Base-by-base conservation (phyloP, 1,140 invertebrate genomes). In the Luehdorfia chinensis region DNA sequence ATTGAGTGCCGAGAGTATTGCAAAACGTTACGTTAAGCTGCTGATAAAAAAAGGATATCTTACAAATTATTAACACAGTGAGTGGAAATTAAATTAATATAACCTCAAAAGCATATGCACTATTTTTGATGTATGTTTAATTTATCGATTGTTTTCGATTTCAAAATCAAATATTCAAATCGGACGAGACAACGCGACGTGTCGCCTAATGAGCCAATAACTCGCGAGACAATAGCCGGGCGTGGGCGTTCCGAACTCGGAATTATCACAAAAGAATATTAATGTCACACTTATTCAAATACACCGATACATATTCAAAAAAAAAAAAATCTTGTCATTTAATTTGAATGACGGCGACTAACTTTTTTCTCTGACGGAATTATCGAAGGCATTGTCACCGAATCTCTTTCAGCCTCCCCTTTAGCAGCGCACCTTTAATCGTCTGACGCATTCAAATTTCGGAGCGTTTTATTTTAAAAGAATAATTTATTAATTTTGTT, bases 261-360 rank as follows among this genome's bases (percentile, higher is more conserved):
- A 77, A 75, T 77, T 75, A 79, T 71, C 78, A 76, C 77, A 80
- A 78, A 81, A 78, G 81, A 80, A 80, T 85, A 84, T 80, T 83
- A 80, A 86, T 84, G 79, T 68, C 66, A 71, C 75, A 77, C 72
- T 84, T 79, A 84, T 84, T 85, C 79, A 85, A 85, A 85, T 83
- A 81, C 47, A 65, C 54, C 61, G 68, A 70, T 73, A 66, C 66
- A 75, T 78, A 75, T 85, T 80, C 74, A 69, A 67, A 74, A 75
- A 50, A 59, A 56, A 23, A 47, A 50, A 33, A 59, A 59, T 53
- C 71, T 69, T 67, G 65, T 67, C 66, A 46, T 71, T 67, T 66
- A 66, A 80, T 75, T 76, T 69, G 62, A 75, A 77, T 77, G 72
- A 70, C 66, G 69, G 59, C 59, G 73, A 74, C 66, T 53, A 65